A percentile compares a stretch with the other conserved stretches of the same genome.
These are phyloP conservation scores for Volucella inflata DNA, from an alignment of 2,888 invertebrate genomes.

Conservation along the genomic window DNA sequence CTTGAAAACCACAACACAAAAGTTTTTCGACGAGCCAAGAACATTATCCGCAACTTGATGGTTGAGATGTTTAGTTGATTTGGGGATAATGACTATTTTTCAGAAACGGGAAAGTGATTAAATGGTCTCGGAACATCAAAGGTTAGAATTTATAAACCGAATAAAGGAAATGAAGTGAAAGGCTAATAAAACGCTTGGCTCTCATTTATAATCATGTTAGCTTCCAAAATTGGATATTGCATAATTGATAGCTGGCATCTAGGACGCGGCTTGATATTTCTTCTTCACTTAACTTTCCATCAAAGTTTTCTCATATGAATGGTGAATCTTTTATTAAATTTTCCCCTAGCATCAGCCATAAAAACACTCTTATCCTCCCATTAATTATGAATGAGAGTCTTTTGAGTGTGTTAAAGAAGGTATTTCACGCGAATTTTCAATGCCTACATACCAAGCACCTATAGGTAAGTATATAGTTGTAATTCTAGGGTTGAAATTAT, in stretches of 20 bases:
- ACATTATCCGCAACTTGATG: not conserved
- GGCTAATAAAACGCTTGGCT: not conserved
- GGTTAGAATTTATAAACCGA: constrained; percentile 13
- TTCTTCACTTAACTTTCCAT: no score
- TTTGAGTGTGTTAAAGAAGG: no score
- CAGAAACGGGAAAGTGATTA: constrained; percentile 4
- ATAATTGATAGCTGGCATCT: constrained; percentile 16
- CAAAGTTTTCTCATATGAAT: no score
- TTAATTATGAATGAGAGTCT: no score
- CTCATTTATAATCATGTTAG: not conserved
- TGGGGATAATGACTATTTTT: constrained; percentile 6
- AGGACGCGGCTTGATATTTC: not conserved
- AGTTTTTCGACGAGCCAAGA: no score
- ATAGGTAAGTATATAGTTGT: no score
- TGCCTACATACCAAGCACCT: no score
- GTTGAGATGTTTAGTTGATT: not conserved
- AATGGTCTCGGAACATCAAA: constrained; percentile 6
- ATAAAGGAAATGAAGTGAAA: constrained; percentile 2
- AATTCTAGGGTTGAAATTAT: no score
- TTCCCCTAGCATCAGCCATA: no score
- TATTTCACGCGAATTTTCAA: no score
- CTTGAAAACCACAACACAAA: not conserved
- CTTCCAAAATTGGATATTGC: constrained; percentile 8
- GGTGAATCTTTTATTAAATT: not conserved
- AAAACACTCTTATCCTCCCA: no score